These are phyloP conservation scores for Schlechtendalia chinensis DNA, from an alignment of 1,140 invertebrate species.

Conservation along the genomic window DNA sequence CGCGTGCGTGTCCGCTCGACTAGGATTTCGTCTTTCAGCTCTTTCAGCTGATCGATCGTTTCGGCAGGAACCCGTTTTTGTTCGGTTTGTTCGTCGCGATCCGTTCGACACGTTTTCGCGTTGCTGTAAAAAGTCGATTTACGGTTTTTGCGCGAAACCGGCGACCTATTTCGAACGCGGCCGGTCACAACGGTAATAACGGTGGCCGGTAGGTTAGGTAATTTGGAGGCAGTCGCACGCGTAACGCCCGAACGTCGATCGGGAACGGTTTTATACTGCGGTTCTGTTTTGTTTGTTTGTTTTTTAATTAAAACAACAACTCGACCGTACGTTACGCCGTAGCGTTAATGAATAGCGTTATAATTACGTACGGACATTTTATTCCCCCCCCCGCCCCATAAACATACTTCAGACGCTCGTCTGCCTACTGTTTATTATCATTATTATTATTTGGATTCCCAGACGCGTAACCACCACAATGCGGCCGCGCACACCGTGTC, in stretches of 20 bases:
- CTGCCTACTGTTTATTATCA: slow-evolving; percentile 12
- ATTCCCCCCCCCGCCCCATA: neutral
- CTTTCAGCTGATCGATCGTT: too few species aligned
- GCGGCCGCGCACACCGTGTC: slow-evolving; percentile 1
- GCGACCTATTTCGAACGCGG: too few species aligned
- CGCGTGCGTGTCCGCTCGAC: too few species aligned
- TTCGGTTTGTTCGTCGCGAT: too few species aligned
- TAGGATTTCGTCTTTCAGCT: too few species aligned
- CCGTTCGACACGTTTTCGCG: too few species aligned
- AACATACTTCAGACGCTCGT: neutral
- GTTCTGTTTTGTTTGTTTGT: neutral
- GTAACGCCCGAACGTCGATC: neutral
- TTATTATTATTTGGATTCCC: slow-evolving; percentile 28
- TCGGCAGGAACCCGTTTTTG: too few species aligned
- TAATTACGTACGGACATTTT: slow-evolving; percentile 15
- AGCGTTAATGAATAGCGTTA: slow-evolving; percentile 28
- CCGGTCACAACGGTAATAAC: too few species aligned
- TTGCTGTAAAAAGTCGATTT: too few species aligned
- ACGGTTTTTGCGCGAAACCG: neutral
- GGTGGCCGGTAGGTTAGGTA: too few species aligned
- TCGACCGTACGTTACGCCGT: neutral
- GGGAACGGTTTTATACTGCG: neutral
- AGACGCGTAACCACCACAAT: slow-evolving; percentile 32
- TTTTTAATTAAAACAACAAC: slow-evolving; percentile 41
- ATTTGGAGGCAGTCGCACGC: too few species aligned